phyloP scores from a whole-genome alignment of 1,140 invertebrate genomes.

The Sarcophaga peregrina region DNA sequence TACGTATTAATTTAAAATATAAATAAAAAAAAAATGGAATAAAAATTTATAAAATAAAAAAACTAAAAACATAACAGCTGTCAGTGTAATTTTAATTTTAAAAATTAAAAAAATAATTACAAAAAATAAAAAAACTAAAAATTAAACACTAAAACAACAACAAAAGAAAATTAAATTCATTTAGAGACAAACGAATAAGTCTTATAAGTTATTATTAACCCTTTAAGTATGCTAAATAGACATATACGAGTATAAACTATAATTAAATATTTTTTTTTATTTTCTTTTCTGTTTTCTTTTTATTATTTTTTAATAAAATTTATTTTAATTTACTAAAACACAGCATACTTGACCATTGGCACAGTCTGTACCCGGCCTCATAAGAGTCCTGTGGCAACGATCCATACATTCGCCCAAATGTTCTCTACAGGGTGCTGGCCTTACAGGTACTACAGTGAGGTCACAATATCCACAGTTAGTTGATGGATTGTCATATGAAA shows the following conservation, averaged over 20 bases:
- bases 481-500: neutral
- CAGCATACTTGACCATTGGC: constrained; percentile 60
- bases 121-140: neutral
- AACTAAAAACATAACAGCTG: constrained; percentile 16
- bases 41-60: neutral
- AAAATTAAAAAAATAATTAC: neutral
- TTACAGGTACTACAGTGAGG: constrained; percentile 54
- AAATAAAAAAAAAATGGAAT: constrained; percentile 6
- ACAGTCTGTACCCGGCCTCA: constrained; percentile 58
- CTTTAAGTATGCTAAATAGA: neutral
- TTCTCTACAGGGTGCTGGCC: constrained; percentile 59
- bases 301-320: neutral
- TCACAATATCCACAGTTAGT: no score
- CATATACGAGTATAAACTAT: neutral
- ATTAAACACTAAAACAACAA: neutral
- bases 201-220: neutral
- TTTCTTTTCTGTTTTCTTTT: no score
- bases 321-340: constrained; percentile 48
- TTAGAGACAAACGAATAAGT: no score
- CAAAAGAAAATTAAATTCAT: neutral
- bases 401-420: constrained; percentile 59
- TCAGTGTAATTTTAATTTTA: neutral
- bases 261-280: no score
- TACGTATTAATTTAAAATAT: neutral
- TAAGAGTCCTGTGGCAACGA: constrained; percentile 51